Conservation (phyloP, 2,888 invertebrate genomes). For the Plagodis dolabraria region DNA sequence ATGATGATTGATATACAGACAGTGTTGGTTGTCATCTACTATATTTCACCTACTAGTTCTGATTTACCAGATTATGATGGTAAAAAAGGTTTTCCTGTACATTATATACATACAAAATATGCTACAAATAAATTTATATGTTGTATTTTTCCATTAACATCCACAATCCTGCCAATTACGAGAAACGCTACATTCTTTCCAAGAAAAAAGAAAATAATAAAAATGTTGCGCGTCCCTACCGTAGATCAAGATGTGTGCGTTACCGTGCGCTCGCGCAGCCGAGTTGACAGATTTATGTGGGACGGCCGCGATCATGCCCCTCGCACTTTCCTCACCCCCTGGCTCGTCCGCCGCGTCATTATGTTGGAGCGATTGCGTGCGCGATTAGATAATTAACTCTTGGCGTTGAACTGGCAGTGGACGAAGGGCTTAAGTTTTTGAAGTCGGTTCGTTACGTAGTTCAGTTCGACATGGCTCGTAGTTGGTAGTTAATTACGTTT, state of each 20-base stretch:
- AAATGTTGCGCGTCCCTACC: slow-evolving; percentile 47
- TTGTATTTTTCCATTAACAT: slow-evolving; percentile 2
- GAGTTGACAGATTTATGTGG: slow-evolving; percentile 80
- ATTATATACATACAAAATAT: no score
- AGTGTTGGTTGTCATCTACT: no score
- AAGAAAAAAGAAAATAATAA: slow-evolving; percentile 16
- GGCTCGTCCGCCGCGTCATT: slow-evolving; percentile 38
- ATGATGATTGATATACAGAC: no score
- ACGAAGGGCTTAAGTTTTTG: slow-evolving; percentile 33
- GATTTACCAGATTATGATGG: no score
- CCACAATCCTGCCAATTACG: slow-evolving; percentile 39
- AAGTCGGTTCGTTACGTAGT: slow-evolving; percentile 18
- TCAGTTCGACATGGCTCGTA: slow-evolving; percentile 12
- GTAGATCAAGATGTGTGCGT: slow-evolving; percentile 78
- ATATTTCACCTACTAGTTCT: no score
- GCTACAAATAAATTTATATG: no score
- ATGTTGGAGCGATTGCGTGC: slow-evolving; percentile 61
- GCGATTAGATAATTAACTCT: slow-evolving; percentile 75
- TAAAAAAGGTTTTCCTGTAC: no score
- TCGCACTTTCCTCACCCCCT: slow-evolving; percentile 21
- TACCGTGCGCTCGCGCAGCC: slow-evolving; percentile 66
- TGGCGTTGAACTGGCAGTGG: slow-evolving; percentile 28
- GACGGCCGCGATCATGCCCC: slow-evolving; percentile 52
- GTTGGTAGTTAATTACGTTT: slow-evolving; percentile 18
- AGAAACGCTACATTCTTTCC: slow-evolving; percentile 24